These are phyloP conservation scores for Gambusia holbrooki DNA, from an alignment of 2,113 vertebrate genomes.

Conservation along the genomic window DNA sequence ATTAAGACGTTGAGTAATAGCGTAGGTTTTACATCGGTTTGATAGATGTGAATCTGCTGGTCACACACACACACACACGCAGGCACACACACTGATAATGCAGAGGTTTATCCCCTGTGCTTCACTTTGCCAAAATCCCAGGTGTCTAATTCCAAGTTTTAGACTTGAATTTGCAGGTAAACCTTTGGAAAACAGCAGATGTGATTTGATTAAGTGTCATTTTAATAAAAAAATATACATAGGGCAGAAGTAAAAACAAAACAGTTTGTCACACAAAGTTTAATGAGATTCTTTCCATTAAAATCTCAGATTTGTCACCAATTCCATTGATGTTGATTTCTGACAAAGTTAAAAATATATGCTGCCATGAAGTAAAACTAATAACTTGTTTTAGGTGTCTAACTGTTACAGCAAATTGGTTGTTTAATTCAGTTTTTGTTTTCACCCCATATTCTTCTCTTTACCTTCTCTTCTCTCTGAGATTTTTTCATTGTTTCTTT, in stretches of 20 bases:
- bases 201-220: background rate
- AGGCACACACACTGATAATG: background rate
- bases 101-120: background rate
- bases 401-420: background rate
- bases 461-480: background rate
- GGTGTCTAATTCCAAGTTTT: background rate
- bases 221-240: background rate
- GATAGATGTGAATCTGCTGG: background rate
- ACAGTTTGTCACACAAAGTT: background rate
- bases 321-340: too few species aligned
- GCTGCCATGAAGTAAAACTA: too few species aligned
- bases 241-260: background rate
- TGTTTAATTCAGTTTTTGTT: background rate
- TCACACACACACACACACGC: background rate
- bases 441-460: background rate
- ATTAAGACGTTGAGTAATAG: slow-evolving; percentile 5
- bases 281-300: too few species aligned
- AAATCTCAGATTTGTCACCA: too few species aligned
- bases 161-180: background rate
- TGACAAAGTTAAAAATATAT: too few species aligned
- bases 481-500: background rate
- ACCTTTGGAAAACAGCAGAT: background rate
- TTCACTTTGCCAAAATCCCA: background rate
- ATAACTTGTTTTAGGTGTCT: background rate
- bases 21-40: background rate